Conservation (phyloP, 1,140 invertebrate species). For the Aplysia californica region DNA sequence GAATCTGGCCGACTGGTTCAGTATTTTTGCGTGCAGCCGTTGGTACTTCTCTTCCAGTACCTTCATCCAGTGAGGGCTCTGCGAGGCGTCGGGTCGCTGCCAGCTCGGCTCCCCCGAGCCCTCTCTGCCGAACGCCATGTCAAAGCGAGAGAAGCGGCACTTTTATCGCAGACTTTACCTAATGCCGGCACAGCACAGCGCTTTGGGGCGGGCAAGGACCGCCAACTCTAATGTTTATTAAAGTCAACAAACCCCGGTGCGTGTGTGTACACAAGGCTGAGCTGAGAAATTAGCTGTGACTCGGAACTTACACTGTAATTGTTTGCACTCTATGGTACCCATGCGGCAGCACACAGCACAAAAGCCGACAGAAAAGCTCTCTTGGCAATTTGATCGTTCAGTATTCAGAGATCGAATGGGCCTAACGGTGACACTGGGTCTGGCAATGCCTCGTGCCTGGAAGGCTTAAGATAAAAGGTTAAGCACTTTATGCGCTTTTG, state of each 20-base stretch:
- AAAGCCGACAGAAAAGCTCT: no score
- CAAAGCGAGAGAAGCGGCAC: not conserved
- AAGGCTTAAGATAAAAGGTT: no score
- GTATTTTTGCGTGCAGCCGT: conserved; percentile 44
- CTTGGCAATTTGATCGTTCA: no score
- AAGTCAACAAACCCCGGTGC: not conserved
- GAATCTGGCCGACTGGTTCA: conserved; percentile 4
- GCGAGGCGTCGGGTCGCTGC: not conserved
- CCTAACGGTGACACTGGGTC: no score
- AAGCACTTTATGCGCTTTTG: no score
- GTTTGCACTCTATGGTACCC: no score
- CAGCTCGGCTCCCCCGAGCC: not conserved
- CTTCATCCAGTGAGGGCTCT: conserved; percentile 45
- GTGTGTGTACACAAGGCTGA: no score
- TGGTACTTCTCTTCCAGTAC: conserved; percentile 45
- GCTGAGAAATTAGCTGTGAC: not conserved
- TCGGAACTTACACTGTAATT: not conserved
- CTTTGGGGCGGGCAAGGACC: not conserved
- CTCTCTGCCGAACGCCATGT: conserved; percentile 1
- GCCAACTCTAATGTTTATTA: not conserved
- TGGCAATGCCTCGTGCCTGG: no score
- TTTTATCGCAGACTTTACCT: not conserved
- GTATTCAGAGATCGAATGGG: no score
- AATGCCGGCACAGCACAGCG: not conserved
- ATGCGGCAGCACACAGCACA: no score